These are phyloP conservation scores for Hypomecis atomaria DNA, from an alignment of 2,888 invertebrate species.

Conservation along the genomic window DNA sequence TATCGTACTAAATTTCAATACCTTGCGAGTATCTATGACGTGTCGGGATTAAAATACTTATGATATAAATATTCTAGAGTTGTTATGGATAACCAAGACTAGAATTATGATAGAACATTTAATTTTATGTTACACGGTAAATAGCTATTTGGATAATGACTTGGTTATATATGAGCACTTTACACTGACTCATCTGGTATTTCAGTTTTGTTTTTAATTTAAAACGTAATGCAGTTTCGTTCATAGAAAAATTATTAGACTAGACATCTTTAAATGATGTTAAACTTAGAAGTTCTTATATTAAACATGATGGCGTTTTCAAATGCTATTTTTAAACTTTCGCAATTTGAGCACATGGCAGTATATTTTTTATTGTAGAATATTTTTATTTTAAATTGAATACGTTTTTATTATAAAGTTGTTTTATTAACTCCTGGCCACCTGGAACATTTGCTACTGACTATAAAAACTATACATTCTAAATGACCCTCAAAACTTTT, in stretches of 20 bases:
- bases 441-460: conserved; percentile 9
- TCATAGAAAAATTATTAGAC: too few species aligned
- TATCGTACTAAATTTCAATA: too few species aligned
- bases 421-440: too few species aligned
- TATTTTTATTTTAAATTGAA: too few species aligned
- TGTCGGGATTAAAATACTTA: conserved; percentile 7
- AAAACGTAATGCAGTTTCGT: too few species aligned
- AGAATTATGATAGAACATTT: conserved; percentile 21
- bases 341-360: neutral
- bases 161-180: conserved; percentile 1
- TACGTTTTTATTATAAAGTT: too few species aligned
- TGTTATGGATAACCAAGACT: conserved; percentile 11
- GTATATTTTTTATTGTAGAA: too few species aligned
- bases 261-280: too few species aligned
- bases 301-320: too few species aligned
- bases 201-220: neutral
- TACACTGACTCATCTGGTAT: neutral
- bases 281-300: too few species aligned
- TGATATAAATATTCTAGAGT: conserved; percentile 2
- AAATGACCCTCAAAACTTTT: conserved; percentile 7
- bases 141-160: conserved; percentile 14
- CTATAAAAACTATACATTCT: neutral
- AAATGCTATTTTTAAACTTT: too few species aligned
- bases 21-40: conserved; percentile 1
- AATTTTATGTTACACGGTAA: conserved; percentile 21